These are phyloP conservation scores for Pantherophis guttatus DNA, from an alignment of 2,113 vertebrate species.

Conservation along the genomic window DNA sequence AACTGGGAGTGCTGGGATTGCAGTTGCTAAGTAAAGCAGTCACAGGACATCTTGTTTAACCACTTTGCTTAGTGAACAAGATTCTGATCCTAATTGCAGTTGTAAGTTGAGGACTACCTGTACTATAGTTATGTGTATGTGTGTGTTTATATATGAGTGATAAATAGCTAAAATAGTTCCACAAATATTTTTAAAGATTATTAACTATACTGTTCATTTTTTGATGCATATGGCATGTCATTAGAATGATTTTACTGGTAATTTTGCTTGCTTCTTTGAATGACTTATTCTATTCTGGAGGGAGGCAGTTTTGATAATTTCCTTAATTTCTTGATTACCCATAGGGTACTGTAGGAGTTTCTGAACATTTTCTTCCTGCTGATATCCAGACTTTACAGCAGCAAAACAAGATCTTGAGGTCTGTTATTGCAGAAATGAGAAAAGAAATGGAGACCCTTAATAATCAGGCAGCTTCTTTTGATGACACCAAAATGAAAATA, in stretches of 20 bases:
- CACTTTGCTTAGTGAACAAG: background rate
- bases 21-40: background rate
- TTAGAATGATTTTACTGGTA: background rate
- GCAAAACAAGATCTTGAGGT: slow-evolving; percentile 78
- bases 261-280: background rate
- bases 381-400: slow-evolving; percentile 76
- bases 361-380: slow-evolving; percentile 39
- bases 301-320: background rate
- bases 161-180: background rate
- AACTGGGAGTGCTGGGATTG: background rate
- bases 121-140: background rate
- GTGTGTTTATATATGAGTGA: background rate
- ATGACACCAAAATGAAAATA: background rate
- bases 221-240: background rate
- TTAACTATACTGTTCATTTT: background rate
- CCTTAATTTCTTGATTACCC: slow-evolving; percentile 44
- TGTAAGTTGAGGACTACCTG: background rate
- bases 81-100: background rate
- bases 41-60: background rate
- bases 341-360: background rate
- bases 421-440: slow-evolving; percentile 82
- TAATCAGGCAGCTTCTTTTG: slow-evolving; percentile 27
- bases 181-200: background rate
- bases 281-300: background rate
- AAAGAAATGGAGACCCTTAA: slow-evolving; percentile 83